phyloP scores from a whole-genome alignment of 2,888 invertebrate species.

The Carpatolechia fugitivella region DNA sequence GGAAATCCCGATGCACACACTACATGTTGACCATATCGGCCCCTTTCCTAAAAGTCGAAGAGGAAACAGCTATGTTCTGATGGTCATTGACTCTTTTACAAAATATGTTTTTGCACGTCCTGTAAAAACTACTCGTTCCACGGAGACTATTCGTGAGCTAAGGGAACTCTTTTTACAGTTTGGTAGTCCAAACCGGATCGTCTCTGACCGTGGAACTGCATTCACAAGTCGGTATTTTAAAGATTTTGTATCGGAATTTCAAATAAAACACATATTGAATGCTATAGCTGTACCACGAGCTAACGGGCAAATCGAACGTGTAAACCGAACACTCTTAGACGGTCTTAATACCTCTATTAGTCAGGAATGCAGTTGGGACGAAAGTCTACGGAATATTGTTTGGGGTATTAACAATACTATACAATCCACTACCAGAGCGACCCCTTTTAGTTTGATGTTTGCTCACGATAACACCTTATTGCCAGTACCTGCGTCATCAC shows the following conservation, averaged over 20 bases:
- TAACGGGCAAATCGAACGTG: slow-evolving; percentile 3
- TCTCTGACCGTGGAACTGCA: background rate
- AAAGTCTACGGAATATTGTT: slow-evolving; percentile 17
- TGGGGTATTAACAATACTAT: slow-evolving; percentile 26
- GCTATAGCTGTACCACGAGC: background rate
- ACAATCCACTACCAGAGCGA: slow-evolving; percentile 13
- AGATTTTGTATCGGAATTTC: background rate
- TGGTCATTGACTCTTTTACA: background rate
- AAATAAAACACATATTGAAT: slow-evolving; percentile 1
- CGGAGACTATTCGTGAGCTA: background rate
- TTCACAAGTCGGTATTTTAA: background rate
- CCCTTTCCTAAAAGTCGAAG: background rate
- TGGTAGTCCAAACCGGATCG: background rate
- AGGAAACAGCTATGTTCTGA: background rate
- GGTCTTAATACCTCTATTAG: slow-evolving; percentile 20
- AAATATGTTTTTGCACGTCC: background rate
- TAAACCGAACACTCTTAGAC: slow-evolving; percentile 17
- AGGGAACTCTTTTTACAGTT: background rate
- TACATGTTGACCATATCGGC: slow-evolving; percentile 6
- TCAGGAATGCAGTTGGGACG: slow-evolving; percentile 22
- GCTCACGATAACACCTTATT: slow-evolving; percentile 16
- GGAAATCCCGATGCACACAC: slow-evolving; percentile 6
- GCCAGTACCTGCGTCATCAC: slow-evolving; percentile 5
- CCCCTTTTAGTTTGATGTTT: slow-evolving; percentile 24
- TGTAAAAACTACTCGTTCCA: background rate